Evolutionary conservation across 2,888 invertebrate species (phyloP), one percentile per base, ranked within the genome.

Genomic region (Apeira syringaria): DNA sequence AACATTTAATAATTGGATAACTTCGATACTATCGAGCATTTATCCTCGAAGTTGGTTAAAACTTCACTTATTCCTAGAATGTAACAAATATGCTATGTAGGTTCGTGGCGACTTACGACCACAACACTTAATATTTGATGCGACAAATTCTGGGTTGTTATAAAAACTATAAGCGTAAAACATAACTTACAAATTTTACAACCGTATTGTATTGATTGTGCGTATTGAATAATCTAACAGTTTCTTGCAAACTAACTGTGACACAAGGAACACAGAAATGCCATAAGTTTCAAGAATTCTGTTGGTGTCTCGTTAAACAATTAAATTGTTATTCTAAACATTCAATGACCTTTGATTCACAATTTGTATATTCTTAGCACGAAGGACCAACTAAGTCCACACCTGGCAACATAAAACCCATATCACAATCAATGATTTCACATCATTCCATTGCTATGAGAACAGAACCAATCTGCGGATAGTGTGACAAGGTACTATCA

Each of bases 321-420:
- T 47, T 39, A 29, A 31, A 31, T 39, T 37, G 26, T 11, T 39
- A 43, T 47, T 47, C 47, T 20, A 6, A 32, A 10, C 33, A 25
- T 22, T 24, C 4, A 3, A 5, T 40, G 45, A 45, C 45, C 45
- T 45, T 45, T 45, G 45, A 31, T 27, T 27, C 35, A 20, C 39
- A 27, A 11, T 18, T 35, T 39, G 27, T 22, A 24, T 26, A 45
- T 45, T 45, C 45, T 20, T 9, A 5, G 17, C 45, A 31, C 35
- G 39, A 27, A 35, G 39, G 10, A 27, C 12, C 13, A 13, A 13
- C 15, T n/a, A 5, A 15, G 11, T 8, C 5, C 5, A 9, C 6
- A 6, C 10, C 12, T 11, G 10, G 18, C 10, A 9, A 7, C 3
- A 2, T 17, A n/a, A 11, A 3, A 6, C 1, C 30, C 9, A 8